phyloP scores from a whole-genome alignment of 2,888 invertebrate genomes.

The Noctuana brunneofusca region DNA sequence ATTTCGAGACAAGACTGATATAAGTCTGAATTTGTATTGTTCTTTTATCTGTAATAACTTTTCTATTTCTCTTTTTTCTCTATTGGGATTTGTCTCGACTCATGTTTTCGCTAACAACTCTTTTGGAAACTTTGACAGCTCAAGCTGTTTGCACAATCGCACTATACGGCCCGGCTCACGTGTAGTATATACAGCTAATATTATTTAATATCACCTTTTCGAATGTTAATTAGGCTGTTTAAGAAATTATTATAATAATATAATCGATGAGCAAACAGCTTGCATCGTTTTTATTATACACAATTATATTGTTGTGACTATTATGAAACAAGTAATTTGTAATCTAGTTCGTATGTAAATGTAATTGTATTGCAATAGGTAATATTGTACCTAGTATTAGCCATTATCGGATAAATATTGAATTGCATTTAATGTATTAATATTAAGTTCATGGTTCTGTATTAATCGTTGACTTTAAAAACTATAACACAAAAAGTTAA shows the following conservation, averaged over 20 bases:
- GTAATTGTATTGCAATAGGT: conserved; percentile 58
- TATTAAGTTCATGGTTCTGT: conserved; percentile 52
- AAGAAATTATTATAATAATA: conserved; percentile 38
- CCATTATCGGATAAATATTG: conserved; percentile 51
- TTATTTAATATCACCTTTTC: conserved; percentile 17
- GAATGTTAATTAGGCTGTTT: conserved; percentile 37
- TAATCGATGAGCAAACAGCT: conserved; percentile 40
- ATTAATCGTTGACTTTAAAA: conserved; percentile 47
- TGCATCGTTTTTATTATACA: conserved; percentile 47
- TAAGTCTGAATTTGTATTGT: conserved; percentile 60
- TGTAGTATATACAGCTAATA: conserved; percentile 6
- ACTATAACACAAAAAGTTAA: conserved; percentile 32
- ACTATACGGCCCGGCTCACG: conserved; percentile 20
- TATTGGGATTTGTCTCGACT: conserved; percentile 30
- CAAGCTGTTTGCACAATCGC: conserved; percentile 21
- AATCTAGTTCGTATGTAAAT: conserved; percentile 63
- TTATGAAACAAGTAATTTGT: conserved; percentile 62
- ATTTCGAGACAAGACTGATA: conserved; percentile 64
- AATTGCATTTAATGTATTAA: conserved; percentile 74
- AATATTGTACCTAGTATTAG: conserved; percentile 62
- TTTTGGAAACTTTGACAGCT: conserved; percentile 23
- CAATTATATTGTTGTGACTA: conserved; percentile 66
- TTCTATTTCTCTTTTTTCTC: conserved; percentile 29
- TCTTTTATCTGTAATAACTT: conserved; percentile 36
- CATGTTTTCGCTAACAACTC: conserved; percentile 12